Evolutionary conservation across 2,113 vertebrate species (phyloP).

Genomic region (Macheiramphus alcinus): DNA sequence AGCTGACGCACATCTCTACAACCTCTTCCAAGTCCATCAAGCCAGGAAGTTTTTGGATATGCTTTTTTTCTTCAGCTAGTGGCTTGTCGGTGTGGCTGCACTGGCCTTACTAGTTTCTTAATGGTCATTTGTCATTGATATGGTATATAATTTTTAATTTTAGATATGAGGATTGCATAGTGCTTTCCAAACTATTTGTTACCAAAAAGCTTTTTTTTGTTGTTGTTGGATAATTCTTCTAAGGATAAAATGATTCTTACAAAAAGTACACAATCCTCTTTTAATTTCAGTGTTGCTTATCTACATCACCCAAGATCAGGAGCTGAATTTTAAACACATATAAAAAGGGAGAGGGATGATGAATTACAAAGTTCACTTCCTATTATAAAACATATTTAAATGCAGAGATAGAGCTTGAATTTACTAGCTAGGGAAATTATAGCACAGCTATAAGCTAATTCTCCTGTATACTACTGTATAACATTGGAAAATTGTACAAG

Average conservation of each 20-base stretch:
- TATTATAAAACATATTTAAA: slow-evolving; percentile 18
- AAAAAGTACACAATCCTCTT: background rate
- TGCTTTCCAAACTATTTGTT: background rate
- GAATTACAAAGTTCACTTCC: background rate
- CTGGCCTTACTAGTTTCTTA: background rate
- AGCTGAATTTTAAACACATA: background rate
- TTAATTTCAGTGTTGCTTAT: background rate
- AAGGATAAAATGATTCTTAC: background rate
- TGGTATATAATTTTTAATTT: background rate
- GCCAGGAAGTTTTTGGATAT: background rate
- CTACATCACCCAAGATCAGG: background rate
- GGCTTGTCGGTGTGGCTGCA: background rate
- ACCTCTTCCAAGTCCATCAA: background rate
- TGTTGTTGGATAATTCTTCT: background rate
- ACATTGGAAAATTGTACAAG: background rate
- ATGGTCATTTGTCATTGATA: background rate
- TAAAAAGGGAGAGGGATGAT: background rate
- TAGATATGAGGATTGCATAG: background rate
- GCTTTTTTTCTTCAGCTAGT: background rate
- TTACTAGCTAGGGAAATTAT: slow-evolving; percentile 39
- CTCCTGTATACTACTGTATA: background rate
- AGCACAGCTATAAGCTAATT: slow-evolving; percentile 1
- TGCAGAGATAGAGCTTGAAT: background rate
- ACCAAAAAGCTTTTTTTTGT: rapidly evolving
- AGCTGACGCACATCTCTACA: background rate